Conservation (phyloP, 2,113 vertebrate species). For the Anser brachyrhynchus region DNA sequence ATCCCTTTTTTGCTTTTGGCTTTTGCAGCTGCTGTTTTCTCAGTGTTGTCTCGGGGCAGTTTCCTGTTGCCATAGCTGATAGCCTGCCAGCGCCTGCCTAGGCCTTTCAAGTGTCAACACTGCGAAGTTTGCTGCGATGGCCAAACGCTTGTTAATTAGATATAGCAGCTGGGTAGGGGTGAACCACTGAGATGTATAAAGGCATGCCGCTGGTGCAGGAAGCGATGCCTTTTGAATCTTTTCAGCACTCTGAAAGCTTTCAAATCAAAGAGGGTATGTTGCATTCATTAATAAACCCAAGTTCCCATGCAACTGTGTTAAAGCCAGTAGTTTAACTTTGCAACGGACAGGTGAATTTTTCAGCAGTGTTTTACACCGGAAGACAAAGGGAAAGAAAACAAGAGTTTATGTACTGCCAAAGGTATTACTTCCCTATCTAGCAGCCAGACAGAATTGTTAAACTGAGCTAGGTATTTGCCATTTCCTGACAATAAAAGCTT, state of each 20-base stretch:
- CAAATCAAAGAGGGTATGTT: conserved; percentile 82
- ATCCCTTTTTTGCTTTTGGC: conserved; percentile 72
- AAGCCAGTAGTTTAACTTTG: conserved; percentile 80
- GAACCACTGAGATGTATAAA: conserved; percentile 84
- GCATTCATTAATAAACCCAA: conserved; percentile 82
- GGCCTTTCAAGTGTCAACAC: conserved; percentile 86
- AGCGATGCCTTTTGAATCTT: conserved; percentile 83
- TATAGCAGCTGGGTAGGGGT: conserved; percentile 84
- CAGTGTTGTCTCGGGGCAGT: conserved; percentile 81
- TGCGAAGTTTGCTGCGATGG: conserved; percentile 77
- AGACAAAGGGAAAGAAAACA: conserved; percentile 78
- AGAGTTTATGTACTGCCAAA: conserved; percentile 72
- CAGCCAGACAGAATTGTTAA: conserved; percentile 72
- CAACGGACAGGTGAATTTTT: conserved; percentile 80
- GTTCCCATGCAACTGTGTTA: conserved; percentile 80
- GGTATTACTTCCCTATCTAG: conserved; percentile 73
- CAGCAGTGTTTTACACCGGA: conserved; percentile 69
- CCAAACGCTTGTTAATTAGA: conserved; percentile 87
- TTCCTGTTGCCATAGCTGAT: conserved; percentile 86
- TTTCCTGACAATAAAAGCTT: conserved; percentile 67
- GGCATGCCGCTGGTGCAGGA: conserved; percentile 83
- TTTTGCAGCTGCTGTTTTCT: conserved; percentile 84
- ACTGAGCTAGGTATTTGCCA: conserved; percentile 63
- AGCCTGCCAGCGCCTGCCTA: conserved; percentile 83
- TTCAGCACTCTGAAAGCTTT: conserved; percentile 82